Percentiles rank a stretch among this genome's conserved stretches.
These are phyloP conservation scores for Steromphala cineraria DNA, from an alignment of 2,888 invertebrate species.

Conservation along the genomic window DNA sequence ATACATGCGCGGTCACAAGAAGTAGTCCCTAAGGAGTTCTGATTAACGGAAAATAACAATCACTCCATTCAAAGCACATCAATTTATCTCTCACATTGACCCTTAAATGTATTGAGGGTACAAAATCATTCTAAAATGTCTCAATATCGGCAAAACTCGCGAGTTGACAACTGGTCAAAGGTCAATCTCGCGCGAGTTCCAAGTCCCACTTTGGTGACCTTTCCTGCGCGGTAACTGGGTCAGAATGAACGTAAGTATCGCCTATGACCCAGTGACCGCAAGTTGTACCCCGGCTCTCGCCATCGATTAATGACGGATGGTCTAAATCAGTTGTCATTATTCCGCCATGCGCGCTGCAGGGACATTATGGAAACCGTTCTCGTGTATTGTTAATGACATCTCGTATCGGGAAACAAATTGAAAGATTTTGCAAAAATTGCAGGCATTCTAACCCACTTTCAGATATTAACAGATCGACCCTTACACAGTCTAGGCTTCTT, in stretches of 20 bases:
- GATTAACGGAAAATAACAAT: neutral
- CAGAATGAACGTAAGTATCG: conserved; percentile 19
- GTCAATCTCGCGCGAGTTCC: conserved; percentile 14
- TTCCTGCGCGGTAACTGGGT: conserved; percentile 23
- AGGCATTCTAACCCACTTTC: too few relatives aligned
- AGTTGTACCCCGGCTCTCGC: neutral
- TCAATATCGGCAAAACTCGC: neutral
- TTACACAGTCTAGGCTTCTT: too few relatives aligned
- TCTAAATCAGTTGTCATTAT: neutral
- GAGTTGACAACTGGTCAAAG: conserved; percentile 25
- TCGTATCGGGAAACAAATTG: too few relatives aligned
- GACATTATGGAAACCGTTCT: too few relatives aligned
- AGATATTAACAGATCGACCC: too few relatives aligned
- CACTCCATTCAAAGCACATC: neutral
- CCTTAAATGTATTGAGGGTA: too few relatives aligned
- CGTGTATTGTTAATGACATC: too few relatives aligned
- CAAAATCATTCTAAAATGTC: too few relatives aligned
- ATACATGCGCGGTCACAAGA: neutral
- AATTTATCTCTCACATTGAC: neutral
- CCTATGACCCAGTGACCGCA: conserved; percentile 34
- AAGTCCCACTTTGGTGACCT: conserved; percentile 33
- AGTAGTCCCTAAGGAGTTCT: neutral
- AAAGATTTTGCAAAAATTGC: too few relatives aligned
- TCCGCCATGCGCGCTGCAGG: too few relatives aligned
- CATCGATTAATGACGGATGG: neutral